Conservation (phyloP, 1,140 invertebrate species). For the Pseudomyrmex flavicornis region DNA sequence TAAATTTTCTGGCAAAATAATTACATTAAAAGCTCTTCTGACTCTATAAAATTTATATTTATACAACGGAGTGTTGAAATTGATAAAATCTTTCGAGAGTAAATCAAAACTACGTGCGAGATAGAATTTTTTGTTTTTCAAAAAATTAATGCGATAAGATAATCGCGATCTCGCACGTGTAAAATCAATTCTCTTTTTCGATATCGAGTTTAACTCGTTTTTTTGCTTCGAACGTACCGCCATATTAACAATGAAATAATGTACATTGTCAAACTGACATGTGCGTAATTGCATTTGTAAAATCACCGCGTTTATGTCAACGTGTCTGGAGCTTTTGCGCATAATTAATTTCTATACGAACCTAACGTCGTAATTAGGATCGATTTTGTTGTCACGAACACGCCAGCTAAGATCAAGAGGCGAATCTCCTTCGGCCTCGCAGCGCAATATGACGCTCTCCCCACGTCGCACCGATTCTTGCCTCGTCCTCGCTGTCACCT, state of each 20-base stretch:
- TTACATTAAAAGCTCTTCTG: no score
- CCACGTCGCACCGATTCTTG: conserved; percentile 85
- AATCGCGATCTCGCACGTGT: no score
- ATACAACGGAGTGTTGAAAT: no score
- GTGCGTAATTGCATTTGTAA: background rate
- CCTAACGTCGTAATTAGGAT: conserved; percentile 85
- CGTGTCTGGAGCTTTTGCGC: conserved; percentile 21
- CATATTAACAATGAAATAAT: background rate
- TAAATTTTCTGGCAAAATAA: no score
- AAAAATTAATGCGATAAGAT: no score
- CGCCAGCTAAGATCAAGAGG: conserved; percentile 88
- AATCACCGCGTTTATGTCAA: background rate
- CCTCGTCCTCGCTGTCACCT: conserved; percentile 81
- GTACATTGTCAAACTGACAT: background rate
- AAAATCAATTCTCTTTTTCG: background rate
- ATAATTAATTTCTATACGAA: conserved; percentile 77
- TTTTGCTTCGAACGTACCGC: background rate
- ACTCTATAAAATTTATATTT: no score
- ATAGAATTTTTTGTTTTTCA: no score
- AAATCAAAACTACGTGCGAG: no score
- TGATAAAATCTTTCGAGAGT: no score
- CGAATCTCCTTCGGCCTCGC: conserved; percentile 87
- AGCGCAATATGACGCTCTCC: conserved; percentile 85
- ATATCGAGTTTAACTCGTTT: background rate
- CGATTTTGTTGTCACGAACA: conserved; percentile 83